Evolutionary conservation across 2,888 invertebrate genomes (phyloP), one percentile per base, ranked within the genome.

Genomic region (Therioaphis trifolii): DNA sequence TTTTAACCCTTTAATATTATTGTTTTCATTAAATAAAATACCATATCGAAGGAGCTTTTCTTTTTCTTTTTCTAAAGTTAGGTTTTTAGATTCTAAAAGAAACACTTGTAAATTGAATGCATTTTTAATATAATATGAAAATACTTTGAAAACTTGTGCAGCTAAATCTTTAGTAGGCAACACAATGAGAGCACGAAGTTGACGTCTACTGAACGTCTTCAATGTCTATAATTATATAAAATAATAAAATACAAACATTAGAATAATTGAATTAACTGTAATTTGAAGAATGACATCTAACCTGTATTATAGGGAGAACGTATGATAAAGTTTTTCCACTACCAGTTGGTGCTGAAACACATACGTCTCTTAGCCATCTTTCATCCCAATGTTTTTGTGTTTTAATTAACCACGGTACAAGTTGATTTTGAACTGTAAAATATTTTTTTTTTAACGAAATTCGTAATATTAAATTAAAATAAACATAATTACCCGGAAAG

Each of bases 241-340:
- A 87, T 89, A 7, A 87, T 85, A 46, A 85, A 85, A 75, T n/a
- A 87, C 85, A 76, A 85, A 86, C 27, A 61, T 35, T 85, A 87
- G 88, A 75, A 89, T 24, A 46, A 40, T 71, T 46, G 43, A 58
- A 84, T 58, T 18, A 63, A 15, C 58, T 49, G 21, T n/a, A 24
- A 21, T 61, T 29, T 24, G 5, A 40, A 55, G 15, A 35, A 76
- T 18, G 0, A 84, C n/a, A 3, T 14, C 80, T 86, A 88, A 93
- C 91, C 90, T 97, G 95, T 55, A 98, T 90, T 71, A 98, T 93
- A 11, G 99, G 99, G 85, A 99, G 89, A 72, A 95, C 96, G 91
- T 96, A 99, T 4, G 97, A 94, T 84, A 99, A 89, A 1, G 99
- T 99, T 90, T 99, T 99, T 27, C 99, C 99, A 90, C 97, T 98